Conservation (phyloP, 92 coral and sea anemone genomes). For the Micromussa lordhowensis region DNA sequence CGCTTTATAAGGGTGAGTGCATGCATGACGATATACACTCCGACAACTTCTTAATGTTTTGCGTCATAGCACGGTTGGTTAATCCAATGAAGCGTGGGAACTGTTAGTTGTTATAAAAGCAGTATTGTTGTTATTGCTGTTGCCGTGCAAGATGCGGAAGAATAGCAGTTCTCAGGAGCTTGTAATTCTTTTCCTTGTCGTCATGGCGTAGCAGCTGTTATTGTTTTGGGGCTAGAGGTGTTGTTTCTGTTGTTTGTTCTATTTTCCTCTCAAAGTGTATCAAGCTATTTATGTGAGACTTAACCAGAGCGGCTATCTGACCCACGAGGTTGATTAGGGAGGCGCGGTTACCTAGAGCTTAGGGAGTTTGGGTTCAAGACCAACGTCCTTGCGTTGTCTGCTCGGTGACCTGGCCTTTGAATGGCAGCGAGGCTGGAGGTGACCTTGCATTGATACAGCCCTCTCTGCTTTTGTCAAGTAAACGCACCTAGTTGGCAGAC, state of each 20-base stretch:
- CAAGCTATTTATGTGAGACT: too few relatives aligned
- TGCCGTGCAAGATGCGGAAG: not conserved
- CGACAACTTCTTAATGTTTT: not conserved
- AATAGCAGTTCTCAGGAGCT: too few relatives aligned
- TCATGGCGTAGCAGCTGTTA: too few relatives aligned
- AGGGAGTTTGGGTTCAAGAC: not conserved
- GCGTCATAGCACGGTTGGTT: slow-evolving; percentile 14
- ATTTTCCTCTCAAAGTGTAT: too few relatives aligned
- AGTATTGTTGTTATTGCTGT: not conserved
- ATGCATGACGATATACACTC: slow-evolving; percentile 7
- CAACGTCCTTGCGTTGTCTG: not conserved
- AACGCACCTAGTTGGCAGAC: too few relatives aligned
- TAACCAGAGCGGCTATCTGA: not conserved
- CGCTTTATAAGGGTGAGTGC: not conserved
- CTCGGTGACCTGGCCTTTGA: too few relatives aligned
- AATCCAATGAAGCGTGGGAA: not conserved
- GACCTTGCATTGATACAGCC: too few relatives aligned
- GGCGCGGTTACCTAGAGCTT: not conserved
- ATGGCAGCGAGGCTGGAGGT: too few relatives aligned
- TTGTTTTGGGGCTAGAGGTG: too few relatives aligned
- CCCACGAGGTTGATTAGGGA: not conserved
- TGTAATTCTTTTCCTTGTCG: too few relatives aligned
- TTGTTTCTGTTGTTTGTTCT: too few relatives aligned
- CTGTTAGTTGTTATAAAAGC: not conserved
- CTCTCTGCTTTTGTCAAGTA: too few relatives aligned